phyloP scores from a whole-genome alignment of 2,797 vertebrate genomes.

The Siniperca undulata region DNA sequence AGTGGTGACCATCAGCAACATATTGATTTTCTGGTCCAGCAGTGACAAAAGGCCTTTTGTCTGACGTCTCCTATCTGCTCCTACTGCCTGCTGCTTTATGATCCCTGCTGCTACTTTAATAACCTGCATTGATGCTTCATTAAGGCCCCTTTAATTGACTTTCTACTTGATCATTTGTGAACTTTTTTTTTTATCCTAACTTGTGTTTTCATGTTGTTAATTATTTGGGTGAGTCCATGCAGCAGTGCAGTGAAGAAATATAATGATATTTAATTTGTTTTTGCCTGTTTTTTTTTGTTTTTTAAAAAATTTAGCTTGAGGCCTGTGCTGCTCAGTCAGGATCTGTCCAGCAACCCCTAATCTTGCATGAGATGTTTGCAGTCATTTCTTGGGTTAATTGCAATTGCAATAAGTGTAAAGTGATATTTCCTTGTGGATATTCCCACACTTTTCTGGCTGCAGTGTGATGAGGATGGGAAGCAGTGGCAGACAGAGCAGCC shows the following conservation, averaged over 20 bases:
- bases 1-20: conserved; percentile 72
- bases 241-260: conserved; percentile 16
- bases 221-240: conserved; percentile 39
- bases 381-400: conserved; percentile 52
- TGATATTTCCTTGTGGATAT: conserved; percentile 41
- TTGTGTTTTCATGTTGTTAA: conserved; percentile 59
- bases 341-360: conserved; percentile 26
- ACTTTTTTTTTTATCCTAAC: conserved; percentile 44
- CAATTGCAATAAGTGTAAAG: conserved; percentile 44
- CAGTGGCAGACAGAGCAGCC: conserved; percentile 36
- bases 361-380: conserved; percentile 30
- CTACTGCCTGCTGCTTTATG: conserved; percentile 63
- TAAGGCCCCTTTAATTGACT: conserved; percentile 72
- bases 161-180: conserved; percentile 67
- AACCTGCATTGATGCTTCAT: conserved; percentile 69
- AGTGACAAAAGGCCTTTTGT: conserved; percentile 67
- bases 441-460: conserved; percentile 37
- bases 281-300: conserved; percentile 36
- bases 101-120: conserved; percentile 69
- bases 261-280: conserved; percentile 47
- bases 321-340: conserved; percentile 25
- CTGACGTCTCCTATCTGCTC: conserved; percentile 56
- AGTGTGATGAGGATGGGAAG: conserved; percentile 30
- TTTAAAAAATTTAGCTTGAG: conserved; percentile 39
- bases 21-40: conserved; percentile 74